A percentile compares a stretch with the other conserved stretches of the same genome.
Conservation (phyloP, 2,113 vertebrate genomes). For the Ageneiosus marmoratus region DNA sequence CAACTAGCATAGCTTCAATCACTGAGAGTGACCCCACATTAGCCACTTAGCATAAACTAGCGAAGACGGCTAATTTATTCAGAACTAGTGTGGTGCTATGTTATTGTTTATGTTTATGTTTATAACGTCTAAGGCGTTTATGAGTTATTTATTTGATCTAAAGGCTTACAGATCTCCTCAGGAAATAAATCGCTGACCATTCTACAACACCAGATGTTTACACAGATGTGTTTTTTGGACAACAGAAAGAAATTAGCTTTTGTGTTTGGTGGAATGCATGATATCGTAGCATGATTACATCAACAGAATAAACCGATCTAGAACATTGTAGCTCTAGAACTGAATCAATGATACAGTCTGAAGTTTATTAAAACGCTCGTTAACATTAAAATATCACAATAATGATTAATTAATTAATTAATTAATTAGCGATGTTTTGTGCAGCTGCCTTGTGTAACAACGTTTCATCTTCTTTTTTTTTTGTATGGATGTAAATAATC, state of each 20-base stretch:
- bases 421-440: not conserved
- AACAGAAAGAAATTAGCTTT: not conserved
- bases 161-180: constrained; percentile 23
- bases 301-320: not conserved
- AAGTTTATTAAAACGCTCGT: not conserved
- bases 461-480: constrained; percentile 45
- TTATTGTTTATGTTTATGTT: constrained; percentile 24
- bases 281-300: not conserved
- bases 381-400: not conserved
- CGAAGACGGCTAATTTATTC: not conserved
- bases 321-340: not conserved
- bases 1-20: constrained; percentile 3
- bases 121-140: constrained; percentile 25
- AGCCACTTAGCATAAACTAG: not conserved
- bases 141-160: constrained; percentile 56
- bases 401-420: not conserved
- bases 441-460: constrained; percentile 25
- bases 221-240: constrained; percentile 50
- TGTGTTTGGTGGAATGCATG: constrained; percentile 32
- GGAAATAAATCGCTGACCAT: constrained; percentile 48
- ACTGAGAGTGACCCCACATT: not conserved
- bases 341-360: not conserved
- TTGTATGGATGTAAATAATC: constrained; percentile 49
- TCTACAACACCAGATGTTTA: constrained; percentile 83
- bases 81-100: not conserved